Evolutionary conservation across 1,140 invertebrate genomes (phyloP).

Genomic region (Drosophila sechellia): DNA sequence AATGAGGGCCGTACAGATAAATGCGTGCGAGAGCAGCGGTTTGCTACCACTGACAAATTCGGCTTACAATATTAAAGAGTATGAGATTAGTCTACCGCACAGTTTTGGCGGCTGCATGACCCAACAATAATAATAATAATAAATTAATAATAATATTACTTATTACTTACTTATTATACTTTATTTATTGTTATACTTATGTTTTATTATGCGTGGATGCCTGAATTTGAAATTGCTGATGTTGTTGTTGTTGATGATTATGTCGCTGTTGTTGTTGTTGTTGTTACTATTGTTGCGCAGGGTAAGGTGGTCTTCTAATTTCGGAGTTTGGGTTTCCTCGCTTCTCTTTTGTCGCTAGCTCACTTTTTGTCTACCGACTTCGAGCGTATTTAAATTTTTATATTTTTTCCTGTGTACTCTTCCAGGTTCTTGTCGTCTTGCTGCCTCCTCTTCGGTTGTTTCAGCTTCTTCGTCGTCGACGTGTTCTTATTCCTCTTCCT

Average conservation of each 20-base stretch:
- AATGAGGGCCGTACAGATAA: too few relatives aligned
- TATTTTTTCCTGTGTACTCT: conserved; percentile 55
- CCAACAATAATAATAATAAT: too few relatives aligned
- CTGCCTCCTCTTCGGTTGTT: conserved; percentile 32
- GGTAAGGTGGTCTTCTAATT: conserved; percentile 50
- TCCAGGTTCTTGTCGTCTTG: conserved; percentile 52
- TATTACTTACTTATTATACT: too few relatives aligned
- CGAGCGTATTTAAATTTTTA: conserved; percentile 51
- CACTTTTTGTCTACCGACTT: conserved; percentile 46
- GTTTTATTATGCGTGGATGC: too few relatives aligned
- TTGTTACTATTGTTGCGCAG: conserved; percentile 16
- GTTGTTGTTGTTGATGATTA: neutral
- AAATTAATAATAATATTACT: too few relatives aligned
- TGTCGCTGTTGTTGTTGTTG: neutral
- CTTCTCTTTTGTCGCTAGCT: conserved; percentile 39
- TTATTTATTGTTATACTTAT: too few relatives aligned
- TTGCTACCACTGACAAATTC: too few relatives aligned
- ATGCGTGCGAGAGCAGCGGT: too few relatives aligned
- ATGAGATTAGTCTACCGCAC: too few relatives aligned
- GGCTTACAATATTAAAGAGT: too few relatives aligned
- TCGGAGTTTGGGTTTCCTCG: conserved; percentile 42
- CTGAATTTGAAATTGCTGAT: neutral
- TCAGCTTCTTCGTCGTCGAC: conserved; percentile 22
- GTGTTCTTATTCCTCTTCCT: conserved; percentile 38
- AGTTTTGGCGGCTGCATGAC: too few relatives aligned